Percentiles rank a stretch among this genome's conserved stretches.
These are phyloP conservation scores for Saccostrea cuccullata DNA, from an alignment of 1,140 invertebrate species.

Conservation along the genomic window DNA sequence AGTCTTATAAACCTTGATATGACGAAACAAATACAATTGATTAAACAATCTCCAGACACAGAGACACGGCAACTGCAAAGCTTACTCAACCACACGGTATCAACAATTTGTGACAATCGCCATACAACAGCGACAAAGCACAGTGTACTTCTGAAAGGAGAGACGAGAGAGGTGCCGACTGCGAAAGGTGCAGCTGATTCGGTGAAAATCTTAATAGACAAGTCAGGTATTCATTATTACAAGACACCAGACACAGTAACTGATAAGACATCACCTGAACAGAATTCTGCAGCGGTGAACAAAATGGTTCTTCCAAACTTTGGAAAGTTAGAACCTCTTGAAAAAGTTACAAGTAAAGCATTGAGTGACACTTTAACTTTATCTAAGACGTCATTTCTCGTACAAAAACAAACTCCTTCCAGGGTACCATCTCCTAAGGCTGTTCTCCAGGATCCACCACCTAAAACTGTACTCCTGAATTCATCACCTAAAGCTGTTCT, in stretches of 20 bases:
- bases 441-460: no score
- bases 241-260: neutral
- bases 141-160: neutral
- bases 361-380: neutral
- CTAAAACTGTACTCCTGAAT: no score
- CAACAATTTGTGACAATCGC: neutral
- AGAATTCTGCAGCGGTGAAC: neutral
- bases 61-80: neutral
- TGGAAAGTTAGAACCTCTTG: neutral
- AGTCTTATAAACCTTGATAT: neutral
- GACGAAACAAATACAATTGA: neutral
- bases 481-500: no score
- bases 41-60: neutral
- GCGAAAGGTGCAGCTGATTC: neutral
- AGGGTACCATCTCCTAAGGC: no score
- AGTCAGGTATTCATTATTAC: neutral
- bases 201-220: neutral
- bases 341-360: constrained; percentile 8
- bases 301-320: neutral
- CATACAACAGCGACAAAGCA: neutral
- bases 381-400: no score
- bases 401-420: no score
- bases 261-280: neutral
- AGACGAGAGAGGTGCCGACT: neutral
- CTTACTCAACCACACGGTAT: neutral